A percentile compares a stretch with the other conserved stretches of the same genome.
phyloP scores from a whole-genome alignment of 2,113 vertebrate species.

The Zingel zingel region DNA sequence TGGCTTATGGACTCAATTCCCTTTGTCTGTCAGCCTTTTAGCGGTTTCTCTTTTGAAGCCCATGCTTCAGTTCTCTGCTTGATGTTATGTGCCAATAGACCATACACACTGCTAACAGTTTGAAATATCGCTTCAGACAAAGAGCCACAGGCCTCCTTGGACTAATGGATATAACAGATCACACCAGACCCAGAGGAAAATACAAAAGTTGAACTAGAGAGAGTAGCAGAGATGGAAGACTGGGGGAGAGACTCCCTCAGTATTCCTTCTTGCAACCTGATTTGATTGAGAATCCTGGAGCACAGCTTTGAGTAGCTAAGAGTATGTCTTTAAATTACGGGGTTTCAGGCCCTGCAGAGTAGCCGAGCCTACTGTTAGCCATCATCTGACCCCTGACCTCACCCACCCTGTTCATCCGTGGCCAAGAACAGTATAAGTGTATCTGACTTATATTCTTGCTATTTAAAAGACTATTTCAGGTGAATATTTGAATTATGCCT shows the following conservation, averaged over 20 bases:
- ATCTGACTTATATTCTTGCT: conserved; percentile 6
- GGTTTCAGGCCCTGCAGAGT: conserved; percentile 24
- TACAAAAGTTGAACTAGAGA: conserved; percentile 48
- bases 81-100: conserved; percentile 64
- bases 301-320: conserved; percentile 6
- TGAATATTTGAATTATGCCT: conserved; percentile 6
- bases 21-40: conserved; percentile 46
- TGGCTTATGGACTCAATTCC: conserved; percentile 30
- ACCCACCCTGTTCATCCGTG: conserved; percentile 20
- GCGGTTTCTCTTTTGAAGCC: conserved; percentile 58
- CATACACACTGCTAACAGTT: conserved; percentile 63
- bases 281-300: conserved; percentile 52
- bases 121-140: conserved; percentile 70
- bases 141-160: conserved; percentile 59
- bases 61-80: conserved; percentile 54
- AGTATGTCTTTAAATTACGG: conserved; percentile 40
- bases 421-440: conserved; percentile 10
- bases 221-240: conserved; percentile 48
- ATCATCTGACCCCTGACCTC: conserved; percentile 44
- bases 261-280: conserved; percentile 47
- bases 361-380: conserved; percentile 42
- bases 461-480: conserved; percentile 19
- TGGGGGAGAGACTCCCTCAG: conserved; percentile 20
- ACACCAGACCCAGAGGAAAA: conserved; percentile 54
- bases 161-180: conserved; percentile 79